Conservation (phyloP, 37 sponge, comb jelly and placozoan species). For the Diacarnus erythraeanus region DNA sequence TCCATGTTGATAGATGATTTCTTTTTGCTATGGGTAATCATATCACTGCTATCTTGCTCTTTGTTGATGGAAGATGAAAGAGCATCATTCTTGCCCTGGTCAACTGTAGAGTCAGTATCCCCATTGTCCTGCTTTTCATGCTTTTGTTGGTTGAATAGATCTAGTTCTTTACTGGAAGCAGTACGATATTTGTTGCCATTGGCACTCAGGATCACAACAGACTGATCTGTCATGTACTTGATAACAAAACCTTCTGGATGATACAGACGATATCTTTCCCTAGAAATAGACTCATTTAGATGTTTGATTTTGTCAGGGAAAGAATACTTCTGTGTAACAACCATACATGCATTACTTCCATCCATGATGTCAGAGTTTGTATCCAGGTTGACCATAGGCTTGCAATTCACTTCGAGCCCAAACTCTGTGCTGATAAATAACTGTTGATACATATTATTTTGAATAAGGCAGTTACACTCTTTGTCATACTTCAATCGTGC, state of each 20-base stretch:
- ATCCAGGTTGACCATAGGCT: slow-evolving; percentile 15
- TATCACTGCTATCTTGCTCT: no score
- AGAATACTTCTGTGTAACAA: slow-evolving; percentile 57
- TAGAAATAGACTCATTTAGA: slow-evolving; percentile 10
- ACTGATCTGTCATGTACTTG: slow-evolving; percentile 28
- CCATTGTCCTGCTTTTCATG: neutral
- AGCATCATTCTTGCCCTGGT: neutral
- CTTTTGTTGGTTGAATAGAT: slow-evolving; percentile 1
- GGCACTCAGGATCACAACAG: slow-evolving; percentile 31
- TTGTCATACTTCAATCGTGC: slow-evolving; percentile 14
- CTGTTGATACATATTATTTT: slow-evolving; percentile 57
- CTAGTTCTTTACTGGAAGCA: slow-evolving; percentile 21
- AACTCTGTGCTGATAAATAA: slow-evolving; percentile 37
- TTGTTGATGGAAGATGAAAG: no score
- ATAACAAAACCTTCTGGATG: slow-evolving; percentile 62
- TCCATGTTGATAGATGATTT: no score
- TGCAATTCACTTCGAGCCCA: slow-evolving; percentile 64
- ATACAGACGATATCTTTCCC: slow-evolving; percentile 25
- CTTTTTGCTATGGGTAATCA: no score
- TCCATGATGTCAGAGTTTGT: slow-evolving; percentile 23
- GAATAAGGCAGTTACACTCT: neutral
- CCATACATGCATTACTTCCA: slow-evolving; percentile 29
- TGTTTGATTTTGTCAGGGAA: slow-evolving; percentile 9
- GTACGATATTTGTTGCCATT: slow-evolving; percentile 54
- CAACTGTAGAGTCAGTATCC: neutral